phyloP scores from a whole-genome alignment of 2,113 vertebrate species.

The Pseudois nayaur region DNA sequence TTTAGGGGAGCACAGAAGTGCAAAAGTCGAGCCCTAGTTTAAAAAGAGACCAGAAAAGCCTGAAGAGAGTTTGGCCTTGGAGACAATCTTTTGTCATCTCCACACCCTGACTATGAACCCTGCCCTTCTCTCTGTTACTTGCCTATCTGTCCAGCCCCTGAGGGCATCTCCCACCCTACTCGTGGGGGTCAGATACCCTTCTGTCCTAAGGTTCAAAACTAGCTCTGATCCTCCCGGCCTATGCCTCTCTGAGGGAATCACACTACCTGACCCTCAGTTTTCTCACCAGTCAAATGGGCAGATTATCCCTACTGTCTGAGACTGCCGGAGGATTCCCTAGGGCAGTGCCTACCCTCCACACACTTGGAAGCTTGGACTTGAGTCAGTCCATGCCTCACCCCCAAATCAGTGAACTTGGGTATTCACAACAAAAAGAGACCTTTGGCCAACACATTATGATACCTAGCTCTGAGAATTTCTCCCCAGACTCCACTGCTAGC shows the following conservation, averaged over 20 bases:
- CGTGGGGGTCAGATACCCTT: not conserved
- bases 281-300: not conserved
- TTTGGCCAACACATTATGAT: not conserved
- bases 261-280: not conserved
- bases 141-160: not conserved
- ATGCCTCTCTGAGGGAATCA: not conserved
- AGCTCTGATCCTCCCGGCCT: not conserved
- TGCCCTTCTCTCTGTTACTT: not conserved
- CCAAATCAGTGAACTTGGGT: not conserved
- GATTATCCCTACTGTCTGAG: not conserved
- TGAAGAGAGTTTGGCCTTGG: not conserved
- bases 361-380: not conserved
- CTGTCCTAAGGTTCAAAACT: not conserved
- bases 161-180: not conserved
- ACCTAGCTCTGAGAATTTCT: not conserved
- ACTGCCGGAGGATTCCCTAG: not conserved
- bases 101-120: not conserved
- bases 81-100: not conserved
- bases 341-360: not conserved
- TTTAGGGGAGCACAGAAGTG: not conserved
- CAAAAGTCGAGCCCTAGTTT: not conserved
- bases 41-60: not conserved
- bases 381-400: not conserved
- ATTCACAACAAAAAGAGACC: not conserved
- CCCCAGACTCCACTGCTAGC: not conserved